Conservation (phyloP, 2,113 vertebrate genomes). For the Otus sunia region DNA sequence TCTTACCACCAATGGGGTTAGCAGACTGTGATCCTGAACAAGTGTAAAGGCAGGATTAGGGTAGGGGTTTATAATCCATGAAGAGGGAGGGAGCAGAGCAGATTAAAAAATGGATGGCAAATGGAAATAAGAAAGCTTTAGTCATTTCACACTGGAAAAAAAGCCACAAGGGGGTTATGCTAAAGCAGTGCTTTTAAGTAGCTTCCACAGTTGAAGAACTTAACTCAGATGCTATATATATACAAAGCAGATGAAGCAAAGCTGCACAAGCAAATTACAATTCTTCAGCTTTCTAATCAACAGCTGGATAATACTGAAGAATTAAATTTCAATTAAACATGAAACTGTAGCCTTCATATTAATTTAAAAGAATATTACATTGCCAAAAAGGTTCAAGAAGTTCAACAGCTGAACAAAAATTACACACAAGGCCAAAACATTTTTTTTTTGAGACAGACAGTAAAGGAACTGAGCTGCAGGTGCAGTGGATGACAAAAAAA, state of each 20-base stretch:
- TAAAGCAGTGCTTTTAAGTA: conserved; percentile 72
- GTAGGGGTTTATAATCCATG: conserved; percentile 84
- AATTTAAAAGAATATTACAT: not conserved
- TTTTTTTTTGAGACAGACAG: conserved; percentile 47
- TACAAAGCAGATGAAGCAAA: conserved; percentile 75
- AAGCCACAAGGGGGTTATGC: conserved; percentile 60
- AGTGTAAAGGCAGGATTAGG: conserved; percentile 86
- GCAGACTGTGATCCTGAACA: conserved; percentile 98
- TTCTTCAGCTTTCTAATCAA: conserved; percentile 71
- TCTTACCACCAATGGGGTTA: conserved; percentile 97
- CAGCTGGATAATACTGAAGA: conserved; percentile 37
- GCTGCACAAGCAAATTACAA: conserved; percentile 60
- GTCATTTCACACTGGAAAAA: conserved; percentile 75
- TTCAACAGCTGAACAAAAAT: conserved; percentile 59
- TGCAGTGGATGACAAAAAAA: not conserved
- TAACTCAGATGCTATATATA: conserved; percentile 64
- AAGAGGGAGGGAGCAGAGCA: conserved; percentile 86
- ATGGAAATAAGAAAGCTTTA: conserved; percentile 82
- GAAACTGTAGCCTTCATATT: conserved; percentile 17
- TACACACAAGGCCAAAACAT: conserved; percentile 46
- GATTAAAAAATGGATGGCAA: conserved; percentile 88
- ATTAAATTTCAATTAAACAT: conserved; percentile 57
- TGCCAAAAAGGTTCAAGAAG: conserved; percentile 8
- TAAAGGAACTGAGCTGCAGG: conserved; percentile 30
- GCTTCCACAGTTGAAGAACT: conserved; percentile 57